Evolutionary conservation across 92 coral and sea anemone species (phyloP).

Genomic region (Palythoa heliodiscus): DNA sequence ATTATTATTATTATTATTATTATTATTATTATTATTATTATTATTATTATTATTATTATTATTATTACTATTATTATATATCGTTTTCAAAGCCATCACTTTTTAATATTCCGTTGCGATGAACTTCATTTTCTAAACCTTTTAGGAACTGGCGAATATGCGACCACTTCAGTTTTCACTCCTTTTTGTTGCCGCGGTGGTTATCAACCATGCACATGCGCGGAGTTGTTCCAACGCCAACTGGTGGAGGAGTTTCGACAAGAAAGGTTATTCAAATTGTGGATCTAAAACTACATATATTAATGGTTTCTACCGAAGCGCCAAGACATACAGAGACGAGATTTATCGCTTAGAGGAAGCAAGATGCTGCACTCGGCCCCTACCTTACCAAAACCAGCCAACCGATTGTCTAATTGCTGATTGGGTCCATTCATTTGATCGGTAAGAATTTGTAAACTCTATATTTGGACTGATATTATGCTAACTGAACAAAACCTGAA

Average conservation of each 20-base stretch:
- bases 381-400: slow-evolving; percentile 51
- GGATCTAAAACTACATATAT: slow-evolving; percentile 35
- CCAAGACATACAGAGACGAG: slow-evolving; percentile 9
- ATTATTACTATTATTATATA: too few species aligned
- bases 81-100: too few species aligned
- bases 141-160: too few species aligned
- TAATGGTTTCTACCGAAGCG: slow-evolving; percentile 55
- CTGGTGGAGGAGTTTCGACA: slow-evolving; percentile 63
- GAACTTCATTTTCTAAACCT: too few species aligned
- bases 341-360: slow-evolving; percentile 54
- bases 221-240: slow-evolving; percentile 38
- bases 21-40: too few species aligned
- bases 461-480: too few species aligned
- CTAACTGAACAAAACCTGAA: too few species aligned
- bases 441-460: slow-evolving; percentile 18
- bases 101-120: too few species aligned
- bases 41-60: too few species aligned
- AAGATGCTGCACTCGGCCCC: slow-evolving; percentile 57
- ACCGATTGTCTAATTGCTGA: slow-evolving; percentile 52
- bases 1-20: too few species aligned
- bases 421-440: slow-evolving; percentile 58
- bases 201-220: background rate
- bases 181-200: background rate
- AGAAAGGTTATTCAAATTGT: slow-evolving; percentile 57
- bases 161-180: too few species aligned